Conservation (phyloP, 2,113 vertebrate species). For the Grantiella picta region DNA sequence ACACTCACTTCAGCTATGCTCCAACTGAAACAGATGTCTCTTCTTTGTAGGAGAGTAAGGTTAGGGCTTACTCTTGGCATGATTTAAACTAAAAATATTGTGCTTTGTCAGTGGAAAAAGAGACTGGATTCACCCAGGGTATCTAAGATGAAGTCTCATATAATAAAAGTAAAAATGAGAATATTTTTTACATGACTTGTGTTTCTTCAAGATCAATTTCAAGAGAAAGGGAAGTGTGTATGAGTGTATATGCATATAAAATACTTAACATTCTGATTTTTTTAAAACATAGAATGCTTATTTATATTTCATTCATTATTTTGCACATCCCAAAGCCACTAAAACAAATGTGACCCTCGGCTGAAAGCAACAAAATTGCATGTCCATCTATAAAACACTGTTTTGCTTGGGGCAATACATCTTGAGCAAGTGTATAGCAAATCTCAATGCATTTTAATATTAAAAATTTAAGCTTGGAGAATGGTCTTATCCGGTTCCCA, state of each 20-base stretch:
- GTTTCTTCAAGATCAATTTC: neutral
- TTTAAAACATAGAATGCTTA: neutral
- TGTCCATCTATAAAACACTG: constrained; percentile 76
- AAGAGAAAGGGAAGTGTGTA: neutral
- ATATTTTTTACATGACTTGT: neutral
- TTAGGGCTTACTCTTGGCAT: neutral
- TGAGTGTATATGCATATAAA: neutral
- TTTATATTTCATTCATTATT: constrained; percentile 11
- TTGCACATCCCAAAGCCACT: neutral
- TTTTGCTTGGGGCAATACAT: constrained; percentile 83
- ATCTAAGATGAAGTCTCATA: neutral
- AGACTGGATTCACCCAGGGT: neutral
- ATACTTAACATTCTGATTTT: neutral
- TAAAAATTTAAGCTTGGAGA: constrained; percentile 81
- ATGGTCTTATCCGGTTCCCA: constrained; percentile 67
- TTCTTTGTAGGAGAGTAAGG: neutral
- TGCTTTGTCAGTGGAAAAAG: neutral
- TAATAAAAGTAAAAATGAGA: neutral
- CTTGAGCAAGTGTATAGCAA: constrained; percentile 77
- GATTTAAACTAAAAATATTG: neutral
- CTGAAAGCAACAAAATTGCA: constrained; percentile 46
- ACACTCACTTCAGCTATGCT: neutral
- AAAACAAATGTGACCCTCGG: constrained; percentile 8
- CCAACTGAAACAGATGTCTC: neutral
- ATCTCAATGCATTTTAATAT: constrained; percentile 81